Evolutionary conservation across 2,113 vertebrate species (phyloP), one percentile per base, ranked within the genome.

Genomic region (Dendropsophus ebraccatus): DNA sequence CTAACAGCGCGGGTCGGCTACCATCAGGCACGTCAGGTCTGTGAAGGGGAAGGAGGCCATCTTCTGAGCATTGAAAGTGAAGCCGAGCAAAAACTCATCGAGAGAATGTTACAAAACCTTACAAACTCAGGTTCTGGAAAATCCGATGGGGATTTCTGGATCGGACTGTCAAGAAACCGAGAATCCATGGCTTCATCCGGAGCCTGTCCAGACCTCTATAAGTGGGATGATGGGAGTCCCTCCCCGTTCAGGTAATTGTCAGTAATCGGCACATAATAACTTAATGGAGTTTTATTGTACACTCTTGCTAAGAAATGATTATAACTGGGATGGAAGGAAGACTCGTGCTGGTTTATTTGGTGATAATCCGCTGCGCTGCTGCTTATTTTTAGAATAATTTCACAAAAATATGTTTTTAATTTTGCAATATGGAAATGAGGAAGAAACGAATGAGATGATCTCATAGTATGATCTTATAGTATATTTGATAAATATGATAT

Each of bases 71-170:
- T 99, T 17, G 93, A 96, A 88, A 96, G 91, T 1, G 88, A 90
- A 8, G 83, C 83, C 0, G 98, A 99, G 74, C 98, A 99, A 91
- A 93, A 87, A 16, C 88, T 96, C 41, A 96, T 99, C 52, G 95
- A 99, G 81, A 91, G 88, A 21, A 96, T 99, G 90, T 87, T 96
- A 67, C 95, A 95, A 88, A 96, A 96, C 85, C 93, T 97, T 76
- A 94, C 93, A 4, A 94, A 92, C 13, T 95, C 96, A 1, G 95
- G 91, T 62, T 89, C 92, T 0, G 94, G 96, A 0, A 94, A 97
- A 86, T 94, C 95, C 0, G 98, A 99, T 16, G 97, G 98, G 0
- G 98, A 99, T 77, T 99, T 99, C 93, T 99, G 98, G 98, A 98
- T 99, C 13, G 98, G 98, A 2, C 90, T 99, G 88, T 97, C 95